Evolutionary conservation across 1,140 invertebrate genomes (phyloP), one percentile per base, ranked within the genome.

Genomic region (Drosophila funebris): DNA sequence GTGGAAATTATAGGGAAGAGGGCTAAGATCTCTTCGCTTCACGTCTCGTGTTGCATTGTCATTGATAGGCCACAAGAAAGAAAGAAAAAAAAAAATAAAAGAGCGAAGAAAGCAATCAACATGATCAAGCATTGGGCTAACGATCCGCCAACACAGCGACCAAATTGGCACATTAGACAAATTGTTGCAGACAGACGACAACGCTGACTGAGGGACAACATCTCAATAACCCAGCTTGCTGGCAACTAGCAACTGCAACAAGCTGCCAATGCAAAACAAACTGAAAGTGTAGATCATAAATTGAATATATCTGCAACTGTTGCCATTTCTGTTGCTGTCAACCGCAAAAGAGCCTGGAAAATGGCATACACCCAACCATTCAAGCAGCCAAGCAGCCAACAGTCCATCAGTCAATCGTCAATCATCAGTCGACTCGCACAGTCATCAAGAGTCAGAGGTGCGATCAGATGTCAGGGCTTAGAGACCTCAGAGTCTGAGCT

Each of bases 111-210:
- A 61, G 64, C 61, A 66, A 72, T 67, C 69, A 72, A 72, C 56
- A 73, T 67, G 52, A 67, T 67, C 52, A 50, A 43, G 53, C 64
- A 60, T 22, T 50, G 46, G 56, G 46, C 57, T 70, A 68, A 68
- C 64, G 54, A 68, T 68, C 43, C 41, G 44, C 36, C 41, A 60
- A 37, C 56, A 41, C 52, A 60, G 57, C 67, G 48, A 77, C 53
- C 72, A 87, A 88, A 88, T 83, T 88, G 83, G 83, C 76, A 88
- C 83, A 88, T 88, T 88, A 88, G 76, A 88, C 83, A 88, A 88
- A 88, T 88, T 83, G 83, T 73, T 64, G 68, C 56, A 63, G 50
- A 53, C 54, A 46, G 33, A 24, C 39, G 8, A 22, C 5, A 31
- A 1, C 24, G 44, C 4, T n/a, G 22, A 27, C 20, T 24, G 13